Percentiles rank a stretch among this genome's conserved stretches.
These are phyloP conservation scores for Ornithorhynchus anatinus DNA, from an alignment of 2,113 vertebrate genomes.

Conservation along the genomic window DNA sequence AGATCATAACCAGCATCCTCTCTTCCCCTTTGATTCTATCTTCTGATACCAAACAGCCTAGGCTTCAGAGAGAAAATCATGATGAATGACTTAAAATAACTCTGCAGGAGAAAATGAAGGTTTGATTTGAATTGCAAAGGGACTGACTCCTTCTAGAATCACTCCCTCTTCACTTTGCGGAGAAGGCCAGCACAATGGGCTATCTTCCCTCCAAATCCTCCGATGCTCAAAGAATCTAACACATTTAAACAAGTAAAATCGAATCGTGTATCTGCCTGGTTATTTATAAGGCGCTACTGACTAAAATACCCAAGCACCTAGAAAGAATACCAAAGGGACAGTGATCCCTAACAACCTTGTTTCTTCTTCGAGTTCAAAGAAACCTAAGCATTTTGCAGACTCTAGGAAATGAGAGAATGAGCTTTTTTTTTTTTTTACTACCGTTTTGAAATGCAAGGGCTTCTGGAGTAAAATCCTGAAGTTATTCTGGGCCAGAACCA, in stretches of 20 bases:
- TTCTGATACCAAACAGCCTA: constrained; percentile 46
- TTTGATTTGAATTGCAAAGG: constrained; percentile 59
- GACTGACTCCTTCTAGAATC: constrained; percentile 31
- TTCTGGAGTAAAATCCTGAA: neutral
- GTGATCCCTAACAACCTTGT: neutral
- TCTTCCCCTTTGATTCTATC: constrained; percentile 49
- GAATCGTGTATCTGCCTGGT: neutral
- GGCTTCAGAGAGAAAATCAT: constrained; percentile 60
- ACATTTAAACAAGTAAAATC: neutral
- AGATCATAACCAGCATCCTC: constrained; percentile 52
- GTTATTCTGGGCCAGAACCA: neutral
- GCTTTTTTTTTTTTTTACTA: neutral
- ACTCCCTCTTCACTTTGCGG: constrained; percentile 21
- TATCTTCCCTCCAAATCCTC: neutral
- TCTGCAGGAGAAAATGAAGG: constrained; percentile 55
- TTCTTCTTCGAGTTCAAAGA: neutral
- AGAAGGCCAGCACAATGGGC: constrained; percentile 31
- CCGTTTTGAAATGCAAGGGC: neutral
- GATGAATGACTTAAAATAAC: constrained; percentile 69
- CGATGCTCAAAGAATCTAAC: constrained; percentile 23
- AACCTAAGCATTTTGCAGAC: neutral
- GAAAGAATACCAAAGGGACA: neutral
- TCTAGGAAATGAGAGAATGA: neutral
- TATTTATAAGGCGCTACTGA: neutral
- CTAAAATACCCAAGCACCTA: neutral